These are phyloP conservation scores for Kobus ellipsiprymnus DNA, from an alignment of 2,113 vertebrate species.

Conservation along the genomic window DNA sequence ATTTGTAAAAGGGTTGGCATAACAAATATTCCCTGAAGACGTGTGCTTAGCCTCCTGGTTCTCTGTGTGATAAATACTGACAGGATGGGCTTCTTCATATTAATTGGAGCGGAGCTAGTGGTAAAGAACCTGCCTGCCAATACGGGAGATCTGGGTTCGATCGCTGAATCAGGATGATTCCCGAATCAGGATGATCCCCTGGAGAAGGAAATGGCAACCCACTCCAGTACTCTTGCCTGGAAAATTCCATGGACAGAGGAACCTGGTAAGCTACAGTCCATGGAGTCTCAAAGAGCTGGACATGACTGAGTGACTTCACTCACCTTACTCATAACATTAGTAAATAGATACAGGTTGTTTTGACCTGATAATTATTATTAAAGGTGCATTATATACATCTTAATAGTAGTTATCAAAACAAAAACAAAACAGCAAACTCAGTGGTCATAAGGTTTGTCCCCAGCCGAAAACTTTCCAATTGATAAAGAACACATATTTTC, in stretches of 20 bases:
- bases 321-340: background rate
- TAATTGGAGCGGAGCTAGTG: background rate
- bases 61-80: background rate
- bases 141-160: background rate
- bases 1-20: background rate
- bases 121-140: background rate
- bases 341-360: background rate
- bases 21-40: constrained; percentile 5
- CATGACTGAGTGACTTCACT: background rate
- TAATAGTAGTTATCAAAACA: background rate
- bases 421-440: background rate
- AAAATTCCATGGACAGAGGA: background rate
- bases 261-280: background rate
- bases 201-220: background rate
- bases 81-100: background rate
- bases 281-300: background rate
- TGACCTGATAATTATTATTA: background rate
- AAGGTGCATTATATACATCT: background rate
- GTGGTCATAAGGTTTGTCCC: background rate
- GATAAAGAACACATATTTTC: background rate
- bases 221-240: background rate
- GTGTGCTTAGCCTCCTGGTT: background rate
- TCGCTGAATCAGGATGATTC: background rate
- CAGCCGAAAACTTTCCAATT: background rate
- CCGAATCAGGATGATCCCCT: background rate